Evolutionary conservation across 1,140 invertebrate genomes (phyloP), one percentile per base, ranked within the genome.

Genomic region (Cardiocondyla obscurior): DNA sequence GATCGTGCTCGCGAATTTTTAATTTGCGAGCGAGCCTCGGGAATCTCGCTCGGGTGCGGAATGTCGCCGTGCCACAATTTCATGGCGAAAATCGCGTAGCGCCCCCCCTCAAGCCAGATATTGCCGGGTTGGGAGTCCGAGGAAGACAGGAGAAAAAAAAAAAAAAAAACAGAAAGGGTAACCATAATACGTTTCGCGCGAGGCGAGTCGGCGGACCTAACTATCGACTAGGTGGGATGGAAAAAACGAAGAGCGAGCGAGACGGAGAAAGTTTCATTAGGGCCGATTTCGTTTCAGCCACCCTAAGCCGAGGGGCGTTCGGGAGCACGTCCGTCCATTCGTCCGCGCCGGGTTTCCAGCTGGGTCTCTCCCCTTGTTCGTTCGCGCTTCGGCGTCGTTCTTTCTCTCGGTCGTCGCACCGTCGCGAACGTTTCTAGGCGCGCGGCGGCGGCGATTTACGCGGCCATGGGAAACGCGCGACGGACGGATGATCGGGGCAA

Each of bases 201-300:
- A 36, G 19, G 44, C 28, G 62, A 73, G 22, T 49, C 67, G 76
- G 53, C 51, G 33, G 76, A 70, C 58, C n/a, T 19, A 58, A 74
- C 72, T 60, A 74, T 74, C 69, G 67, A 60, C 44, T 58, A 30
- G 3, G 19, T 1, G 12, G 53, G 19, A 19, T 7, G 12, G 19
- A 12, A 62, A 8, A 19, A 36, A 28, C n/a, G 44, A 39, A 49
- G 51, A 46, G 65, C 30, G 44, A 74, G 62, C 30, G 70, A 58
- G 70, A 58, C 12, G 6, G 36, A 39, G 73, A 81, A 85, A 84
- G 77, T 85, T 85, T 85, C 84, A 85, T 85, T 85, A 85, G 84
- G 84, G 83, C 73, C 69, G 84, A 84, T 85, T 85, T 84, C 84
- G 62, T 85, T 85, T 81, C 57, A 62, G 44, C 77, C 58, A 76